phyloP scores from a whole-genome alignment of 2,888 invertebrate genomes.

The Odontocerum albicorne region DNA sequence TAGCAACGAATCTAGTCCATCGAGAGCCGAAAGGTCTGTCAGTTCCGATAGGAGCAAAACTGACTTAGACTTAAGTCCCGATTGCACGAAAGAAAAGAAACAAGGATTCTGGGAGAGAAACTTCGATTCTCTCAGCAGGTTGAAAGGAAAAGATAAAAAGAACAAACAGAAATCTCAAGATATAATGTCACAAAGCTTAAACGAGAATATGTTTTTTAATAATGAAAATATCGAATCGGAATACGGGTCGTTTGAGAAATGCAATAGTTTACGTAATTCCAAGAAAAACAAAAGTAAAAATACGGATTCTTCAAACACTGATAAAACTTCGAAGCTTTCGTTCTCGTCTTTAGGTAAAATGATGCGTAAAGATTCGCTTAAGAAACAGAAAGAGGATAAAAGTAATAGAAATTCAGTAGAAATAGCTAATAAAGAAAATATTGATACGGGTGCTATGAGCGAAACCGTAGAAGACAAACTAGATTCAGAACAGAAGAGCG shows the following conservation, averaged over 20 bases:
- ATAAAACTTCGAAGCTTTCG: constrained; percentile 57
- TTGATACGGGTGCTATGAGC: constrained; percentile 36
- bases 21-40: constrained; percentile 9
- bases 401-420: constrained; percentile 16
- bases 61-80: constrained; percentile 40
- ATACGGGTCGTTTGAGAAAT: constrained; percentile 49
- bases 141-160: constrained; percentile 46
- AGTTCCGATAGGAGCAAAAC: constrained; percentile 13
- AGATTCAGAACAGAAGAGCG: constrained; percentile 43
- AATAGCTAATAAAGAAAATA: constrained; percentile 33
- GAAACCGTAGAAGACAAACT: constrained; percentile 9
- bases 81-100: constrained; percentile 54
- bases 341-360: constrained; percentile 56
- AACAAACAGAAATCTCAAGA: constrained; percentile 53
- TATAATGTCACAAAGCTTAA: constrained; percentile 58
- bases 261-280: constrained; percentile 51
- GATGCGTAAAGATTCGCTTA: constrained; percentile 55
- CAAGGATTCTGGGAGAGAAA: constrained; percentile 57
- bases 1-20: constrained; percentile 22
- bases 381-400: constrained; percentile 45
- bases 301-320: constrained; percentile 40
- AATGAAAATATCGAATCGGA: constrained; percentile 52
- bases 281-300: constrained; percentile 45
- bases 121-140: constrained; percentile 54
- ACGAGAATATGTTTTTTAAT: constrained; percentile 56